Base-by-base conservation (phyloP, 2,888 invertebrate species). In the Pomacea canaliculata region DNA sequence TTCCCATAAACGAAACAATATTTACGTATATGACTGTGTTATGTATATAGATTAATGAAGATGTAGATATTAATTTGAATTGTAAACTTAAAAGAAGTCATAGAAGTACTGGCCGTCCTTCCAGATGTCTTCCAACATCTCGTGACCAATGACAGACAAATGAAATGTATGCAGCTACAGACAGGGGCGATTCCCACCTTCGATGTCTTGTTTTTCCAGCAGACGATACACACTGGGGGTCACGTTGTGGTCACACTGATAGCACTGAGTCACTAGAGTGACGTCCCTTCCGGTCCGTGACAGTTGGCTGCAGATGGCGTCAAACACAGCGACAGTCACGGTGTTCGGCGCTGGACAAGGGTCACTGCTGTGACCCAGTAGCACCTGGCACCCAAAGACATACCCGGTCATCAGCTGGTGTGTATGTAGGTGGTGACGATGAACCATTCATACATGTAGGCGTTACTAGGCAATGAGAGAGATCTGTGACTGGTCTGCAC, bases 281-380 rank as follows among this genome's bases (percentile, higher is more conserved):
- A 82, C 82, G 62, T 85, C 85, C 63, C 82, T 80, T 19, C 82
- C 83, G 5, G 70, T 70, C 19, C 76, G 74, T 49, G 73, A 73
- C 56, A 89, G 78, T 1, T 82, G 82, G 3, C 70, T 70, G n/a
- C 80, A 65, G 46, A 90, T 76, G n/a, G 80, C 79, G 51, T 88
- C 86, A 80, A 86, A 88, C 73, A 87, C 87, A 0, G 80, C 71
- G 49, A 81, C 80, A 12, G 77, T 68, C 19, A 90, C 86, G 23
- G 79, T 80, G 9, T 84, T 77, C 2, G 89, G 90, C 62, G 89
- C 81, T 4, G 83, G 84, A 37, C 85, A 80, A 48, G 79, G 81
- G 18, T 90, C 89, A 80, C 90, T 89, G 74, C 87, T 88, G 80
- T 90, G 87, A 19, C 90, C 90, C 48, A 90, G 71, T 48, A 90